phyloP scores from a whole-genome alignment of 2,113 vertebrate species.

The pig (Sus scrofa) region DNA sequence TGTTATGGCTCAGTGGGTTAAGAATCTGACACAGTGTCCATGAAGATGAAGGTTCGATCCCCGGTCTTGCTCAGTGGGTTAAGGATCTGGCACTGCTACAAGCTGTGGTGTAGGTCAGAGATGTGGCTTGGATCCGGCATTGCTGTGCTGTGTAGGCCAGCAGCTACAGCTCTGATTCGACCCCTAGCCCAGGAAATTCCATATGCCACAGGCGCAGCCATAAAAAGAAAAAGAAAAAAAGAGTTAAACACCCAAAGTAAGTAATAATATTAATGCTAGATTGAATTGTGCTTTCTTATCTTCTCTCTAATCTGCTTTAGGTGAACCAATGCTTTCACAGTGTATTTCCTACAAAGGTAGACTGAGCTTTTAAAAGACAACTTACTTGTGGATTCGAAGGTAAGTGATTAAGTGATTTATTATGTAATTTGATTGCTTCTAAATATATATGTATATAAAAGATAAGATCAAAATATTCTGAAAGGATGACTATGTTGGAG shows the following conservation, averaged over 20 bases:
- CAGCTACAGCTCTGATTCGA: no score
- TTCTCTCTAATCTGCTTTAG: not conserved
- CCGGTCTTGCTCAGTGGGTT: no score
- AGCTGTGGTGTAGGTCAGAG: no score
- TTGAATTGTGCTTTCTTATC: not conserved
- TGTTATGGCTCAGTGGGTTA: no score
- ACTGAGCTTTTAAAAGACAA: not conserved
- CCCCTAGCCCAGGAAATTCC: no score
- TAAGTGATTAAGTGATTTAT: not conserved
- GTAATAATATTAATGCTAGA: not conserved
- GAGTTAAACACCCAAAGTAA: not conserved
- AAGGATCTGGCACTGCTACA: no score
- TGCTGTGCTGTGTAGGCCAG: no score
- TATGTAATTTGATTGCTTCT: not conserved
- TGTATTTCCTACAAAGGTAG: not conserved
- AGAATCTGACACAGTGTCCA: no score
- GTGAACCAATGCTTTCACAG: not conserved
- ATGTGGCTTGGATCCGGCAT: no score
- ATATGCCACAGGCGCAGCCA: no score
- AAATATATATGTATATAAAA: not conserved
- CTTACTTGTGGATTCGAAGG: not conserved
- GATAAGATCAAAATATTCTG: not conserved
- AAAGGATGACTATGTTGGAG: not conserved
- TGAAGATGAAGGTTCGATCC: no score
- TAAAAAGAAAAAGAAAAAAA: not conserved